Percentiles rank a stretch among this genome's conserved stretches.
These are phyloP conservation scores for Melospiza georgiana DNA, from an alignment of 2,113 vertebrate species.

Conservation along the genomic window DNA sequence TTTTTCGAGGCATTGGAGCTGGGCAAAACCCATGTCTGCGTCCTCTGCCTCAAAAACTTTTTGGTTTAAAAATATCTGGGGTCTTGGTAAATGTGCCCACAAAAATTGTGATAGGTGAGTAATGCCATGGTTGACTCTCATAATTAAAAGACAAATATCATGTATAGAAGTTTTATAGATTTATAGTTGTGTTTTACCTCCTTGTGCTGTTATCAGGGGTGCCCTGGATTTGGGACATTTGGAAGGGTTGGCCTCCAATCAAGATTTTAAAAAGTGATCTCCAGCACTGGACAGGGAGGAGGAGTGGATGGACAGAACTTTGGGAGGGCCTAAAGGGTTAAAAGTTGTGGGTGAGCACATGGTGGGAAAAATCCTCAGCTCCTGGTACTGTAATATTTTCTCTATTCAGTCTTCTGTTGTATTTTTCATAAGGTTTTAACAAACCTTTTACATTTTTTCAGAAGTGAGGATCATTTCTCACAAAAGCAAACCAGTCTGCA, in stretches of 20 bases:
- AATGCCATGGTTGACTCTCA: not conserved
- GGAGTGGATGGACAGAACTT: not conserved
- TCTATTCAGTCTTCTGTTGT: not conserved
- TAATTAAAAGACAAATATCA: not conserved
- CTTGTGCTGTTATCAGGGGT: not conserved
- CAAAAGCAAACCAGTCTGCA: fast-evolving
- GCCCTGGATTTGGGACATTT: not conserved
- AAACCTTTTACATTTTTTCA: not conserved
- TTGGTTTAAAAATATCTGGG: fast-evolving
- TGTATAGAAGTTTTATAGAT: not conserved
- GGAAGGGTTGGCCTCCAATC: not conserved
- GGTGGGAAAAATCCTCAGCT: not conserved
- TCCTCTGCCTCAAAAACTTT: fast-evolving
- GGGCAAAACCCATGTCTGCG: not conserved
- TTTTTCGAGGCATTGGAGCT: fast-evolving
- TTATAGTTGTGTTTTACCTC: not conserved
- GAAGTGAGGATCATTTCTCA: not conserved
- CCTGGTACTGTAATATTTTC: not conserved
- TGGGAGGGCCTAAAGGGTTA: not conserved
- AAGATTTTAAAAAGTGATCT: not conserved
- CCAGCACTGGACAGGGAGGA: not conserved
- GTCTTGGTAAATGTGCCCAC: not conserved
- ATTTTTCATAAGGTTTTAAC: not conserved
- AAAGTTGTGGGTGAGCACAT: not conserved
- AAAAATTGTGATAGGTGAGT: not conserved